phyloP scores from a whole-genome alignment of 2,797 vertebrate genomes.

The Myotis findleyi region DNA sequence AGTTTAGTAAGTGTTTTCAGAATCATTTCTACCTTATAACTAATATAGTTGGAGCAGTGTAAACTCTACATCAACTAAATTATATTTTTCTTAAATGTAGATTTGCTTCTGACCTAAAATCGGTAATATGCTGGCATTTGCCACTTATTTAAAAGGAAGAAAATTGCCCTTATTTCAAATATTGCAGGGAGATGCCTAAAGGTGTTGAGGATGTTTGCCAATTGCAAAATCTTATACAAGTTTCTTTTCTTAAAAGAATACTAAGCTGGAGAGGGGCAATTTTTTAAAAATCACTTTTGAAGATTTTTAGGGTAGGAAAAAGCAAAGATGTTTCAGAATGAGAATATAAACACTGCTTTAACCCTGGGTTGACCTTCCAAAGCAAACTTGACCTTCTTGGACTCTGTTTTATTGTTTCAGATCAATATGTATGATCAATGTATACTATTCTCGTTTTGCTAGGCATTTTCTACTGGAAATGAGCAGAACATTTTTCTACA shows the following conservation, averaged over 20 bases:
- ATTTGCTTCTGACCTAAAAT: slow-evolving; percentile 6
- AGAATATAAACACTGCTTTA: not conserved
- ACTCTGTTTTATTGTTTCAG: not conserved
- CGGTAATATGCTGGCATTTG: not conserved
- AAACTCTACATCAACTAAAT: slow-evolving; percentile 14
- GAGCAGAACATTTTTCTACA: slow-evolving; percentile 12
- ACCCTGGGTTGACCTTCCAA: not conserved
- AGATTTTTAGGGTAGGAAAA: not conserved
- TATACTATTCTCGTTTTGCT: not conserved
- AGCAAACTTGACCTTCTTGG: not conserved
- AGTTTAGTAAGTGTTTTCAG: not conserved
- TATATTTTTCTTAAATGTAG: not conserved
- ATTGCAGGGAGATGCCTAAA: not conserved
- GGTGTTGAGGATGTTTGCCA: not conserved
- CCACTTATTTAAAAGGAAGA: slow-evolving; percentile 19
- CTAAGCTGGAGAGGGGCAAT: not conserved
- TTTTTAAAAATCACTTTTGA: not conserved
- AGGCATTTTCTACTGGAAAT: not conserved
- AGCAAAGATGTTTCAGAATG: slow-evolving; percentile 36
- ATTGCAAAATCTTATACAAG: not conserved
- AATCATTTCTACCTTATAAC: not conserved
- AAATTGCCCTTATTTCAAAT: not conserved
- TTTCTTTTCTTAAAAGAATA: not conserved
- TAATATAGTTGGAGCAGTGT: not conserved
- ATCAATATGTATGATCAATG: not conserved